A percentile compares a stretch with the other conserved stretches of the same genome.
phyloP scores from a whole-genome alignment of 2,888 invertebrate genomes.

The Osedax frankpressi region DNA sequence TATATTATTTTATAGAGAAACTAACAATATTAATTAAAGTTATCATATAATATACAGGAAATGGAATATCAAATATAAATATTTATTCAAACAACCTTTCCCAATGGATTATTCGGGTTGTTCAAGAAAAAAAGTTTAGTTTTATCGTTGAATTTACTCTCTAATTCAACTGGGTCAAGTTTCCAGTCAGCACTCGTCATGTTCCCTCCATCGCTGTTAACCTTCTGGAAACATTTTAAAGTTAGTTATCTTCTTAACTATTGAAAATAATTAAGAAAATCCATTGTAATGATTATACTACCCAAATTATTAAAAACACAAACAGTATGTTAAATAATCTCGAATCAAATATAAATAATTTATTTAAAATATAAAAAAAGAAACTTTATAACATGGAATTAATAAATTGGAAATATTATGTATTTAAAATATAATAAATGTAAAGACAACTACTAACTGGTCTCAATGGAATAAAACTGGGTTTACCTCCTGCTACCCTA shows the following conservation, averaged over 20 bases:
- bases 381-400: neutral
- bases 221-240: neutral
- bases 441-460: slow-evolving; percentile 15
- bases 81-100: slow-evolving; percentile 59
- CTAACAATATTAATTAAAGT: too few species aligned
- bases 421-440: neutral
- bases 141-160: slow-evolving; percentile 64
- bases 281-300: too few species aligned
- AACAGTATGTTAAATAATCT: too few species aligned
- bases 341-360: too few species aligned
- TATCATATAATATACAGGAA: too few species aligned
- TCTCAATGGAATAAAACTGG: slow-evolving; percentile 72
- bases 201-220: neutral
- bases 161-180: slow-evolving; percentile 68
- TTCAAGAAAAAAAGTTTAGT: slow-evolving; percentile 92
- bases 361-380: neutral
- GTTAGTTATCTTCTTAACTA: too few species aligned
- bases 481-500: slow-evolving; percentile 68
- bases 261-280: too few species aligned
- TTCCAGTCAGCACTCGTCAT: slow-evolving; percentile 69
- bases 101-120: slow-evolving; percentile 92
- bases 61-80: too few species aligned
- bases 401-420: neutral
- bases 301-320: too few species aligned
- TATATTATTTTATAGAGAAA: neutral